phyloP scores from a whole-genome alignment of 2,888 invertebrate genomes.

The Caenorhabditis wallacei region DNA sequence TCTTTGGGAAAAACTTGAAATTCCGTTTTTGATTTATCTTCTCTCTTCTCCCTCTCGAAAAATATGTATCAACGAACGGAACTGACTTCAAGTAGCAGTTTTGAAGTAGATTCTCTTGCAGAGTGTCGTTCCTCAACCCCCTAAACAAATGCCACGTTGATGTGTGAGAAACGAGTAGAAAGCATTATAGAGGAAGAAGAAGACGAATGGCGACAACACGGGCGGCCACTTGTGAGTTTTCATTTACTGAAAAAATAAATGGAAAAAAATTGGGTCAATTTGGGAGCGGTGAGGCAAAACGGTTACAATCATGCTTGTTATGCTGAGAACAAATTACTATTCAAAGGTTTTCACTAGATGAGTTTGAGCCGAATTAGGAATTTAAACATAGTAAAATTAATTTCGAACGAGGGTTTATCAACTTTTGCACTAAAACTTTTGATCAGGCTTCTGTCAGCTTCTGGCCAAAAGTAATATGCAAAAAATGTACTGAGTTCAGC shows the following conservation, averaged over 20 bases:
- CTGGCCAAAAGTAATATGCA: no score
- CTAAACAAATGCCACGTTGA: conserved; percentile 51
- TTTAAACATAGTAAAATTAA: no score
- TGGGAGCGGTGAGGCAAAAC: neutral
- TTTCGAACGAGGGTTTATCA: no score
- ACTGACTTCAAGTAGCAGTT: no score
- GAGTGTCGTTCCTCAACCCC: neutral
- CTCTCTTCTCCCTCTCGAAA: neutral
- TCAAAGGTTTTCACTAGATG: no score
- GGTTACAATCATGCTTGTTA: no score
- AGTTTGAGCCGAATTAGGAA: no score
- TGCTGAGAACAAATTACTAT: no score
- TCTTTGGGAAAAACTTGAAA: conserved; percentile 49
- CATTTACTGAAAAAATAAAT: neutral
- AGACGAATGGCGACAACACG: conserved; percentile 68
- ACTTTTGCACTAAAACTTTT: no score
- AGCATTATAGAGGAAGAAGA: conserved; percentile 20
- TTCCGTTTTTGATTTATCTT: conserved; percentile 17
- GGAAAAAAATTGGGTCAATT: neutral
- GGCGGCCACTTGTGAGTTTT: conserved; percentile 71
- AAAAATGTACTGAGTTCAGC: no score
- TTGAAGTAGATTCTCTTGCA: conserved; percentile 16
- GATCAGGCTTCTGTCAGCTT: no score
- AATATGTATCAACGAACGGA: conserved; percentile 41
- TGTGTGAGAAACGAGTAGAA: conserved; percentile 43